A percentile compares a stretch with the other conserved stretches of the same genome.
Evolutionary conservation across 2,797 vertebrate species (phyloP).

Genomic region (Acipenser ruthenus): DNA sequence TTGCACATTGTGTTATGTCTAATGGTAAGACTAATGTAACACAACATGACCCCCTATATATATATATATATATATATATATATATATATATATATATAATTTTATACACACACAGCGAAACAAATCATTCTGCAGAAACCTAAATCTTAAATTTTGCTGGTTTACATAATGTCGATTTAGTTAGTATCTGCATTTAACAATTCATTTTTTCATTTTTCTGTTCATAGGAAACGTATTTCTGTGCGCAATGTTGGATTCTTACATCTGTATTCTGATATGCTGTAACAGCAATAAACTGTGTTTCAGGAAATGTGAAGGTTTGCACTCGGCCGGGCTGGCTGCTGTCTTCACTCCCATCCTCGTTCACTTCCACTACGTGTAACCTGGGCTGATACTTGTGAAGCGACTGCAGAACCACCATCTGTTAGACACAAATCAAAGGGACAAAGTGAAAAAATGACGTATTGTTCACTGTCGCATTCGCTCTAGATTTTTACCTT

Average conservation of each 20-base stretch:
- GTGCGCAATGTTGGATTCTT: constrained; percentile 37
- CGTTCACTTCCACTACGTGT: constrained; percentile 96
- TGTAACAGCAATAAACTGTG: constrained; percentile 95
- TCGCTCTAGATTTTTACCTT: constrained; percentile 10
- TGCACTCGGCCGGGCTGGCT: constrained; percentile 89
- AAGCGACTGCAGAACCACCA: constrained; percentile 96
- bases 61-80: no score
- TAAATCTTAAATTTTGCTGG: no score
- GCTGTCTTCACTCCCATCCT: constrained; percentile 92
- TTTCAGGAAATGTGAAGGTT: constrained; percentile 96
- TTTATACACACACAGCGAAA: no score
- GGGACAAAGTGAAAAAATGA: constrained; percentile 13
- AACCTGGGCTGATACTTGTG: constrained; percentile 98
- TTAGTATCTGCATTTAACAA: no score
- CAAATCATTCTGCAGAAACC: no score
- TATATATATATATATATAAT: no score
- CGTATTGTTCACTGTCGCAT: neutral
- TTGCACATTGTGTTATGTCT: no score
- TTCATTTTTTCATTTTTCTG: no score
- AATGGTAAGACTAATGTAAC: no score
- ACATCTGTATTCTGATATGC: constrained; percentile 98
- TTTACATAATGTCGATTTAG: no score
- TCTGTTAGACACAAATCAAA: constrained; percentile 64
- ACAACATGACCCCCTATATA: no score
- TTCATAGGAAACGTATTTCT: neutral